These are phyloP conservation scores for Asteroscopus sphinx DNA, from an alignment of 2,888 invertebrate genomes.

Conservation along the genomic window DNA sequence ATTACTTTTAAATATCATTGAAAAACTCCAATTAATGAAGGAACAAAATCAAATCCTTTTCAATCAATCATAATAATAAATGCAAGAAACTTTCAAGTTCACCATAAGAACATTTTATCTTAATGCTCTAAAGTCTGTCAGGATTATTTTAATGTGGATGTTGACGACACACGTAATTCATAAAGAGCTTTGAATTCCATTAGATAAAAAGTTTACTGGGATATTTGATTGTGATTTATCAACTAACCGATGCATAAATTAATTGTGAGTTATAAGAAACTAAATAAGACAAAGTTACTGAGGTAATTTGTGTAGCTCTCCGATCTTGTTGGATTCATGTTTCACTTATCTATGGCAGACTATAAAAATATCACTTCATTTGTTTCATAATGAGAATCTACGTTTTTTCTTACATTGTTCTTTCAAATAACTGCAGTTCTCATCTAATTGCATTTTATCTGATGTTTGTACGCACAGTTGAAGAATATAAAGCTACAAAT, in stretches of 20 bases:
- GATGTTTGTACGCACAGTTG: constrained; percentile 37
- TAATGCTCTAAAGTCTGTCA: constrained; percentile 64
- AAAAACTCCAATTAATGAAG: too few relatives aligned
- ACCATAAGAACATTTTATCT: constrained; percentile 63
- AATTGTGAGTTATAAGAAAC: constrained; percentile 6
- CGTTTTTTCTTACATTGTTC: constrained; percentile 33
- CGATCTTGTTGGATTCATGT: background rate
- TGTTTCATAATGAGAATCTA: constrained; percentile 30
- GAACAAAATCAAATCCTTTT: constrained; percentile 25
- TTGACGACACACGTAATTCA: constrained; percentile 38
- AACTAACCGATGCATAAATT: constrained; percentile 23
- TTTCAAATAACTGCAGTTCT: constrained; percentile 36
- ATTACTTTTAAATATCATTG: too few relatives aligned
- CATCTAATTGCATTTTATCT: constrained; percentile 45
- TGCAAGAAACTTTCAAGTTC: constrained; percentile 31
- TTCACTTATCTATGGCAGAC: constrained; percentile 12
- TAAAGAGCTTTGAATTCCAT: constrained; percentile 60
- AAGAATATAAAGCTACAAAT: constrained; percentile 8
- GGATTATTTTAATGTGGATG: constrained; percentile 66
- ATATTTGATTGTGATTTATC: constrained; percentile 28
- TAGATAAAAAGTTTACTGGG: constrained; percentile 42
- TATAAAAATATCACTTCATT: constrained; percentile 10
- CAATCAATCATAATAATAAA: constrained; percentile 43
- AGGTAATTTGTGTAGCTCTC: background rate
- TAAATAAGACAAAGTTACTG: background rate